These are phyloP conservation scores for Empidonax alnorum DNA, from an alignment of 2,113 vertebrate genomes.

Conservation along the genomic window DNA sequence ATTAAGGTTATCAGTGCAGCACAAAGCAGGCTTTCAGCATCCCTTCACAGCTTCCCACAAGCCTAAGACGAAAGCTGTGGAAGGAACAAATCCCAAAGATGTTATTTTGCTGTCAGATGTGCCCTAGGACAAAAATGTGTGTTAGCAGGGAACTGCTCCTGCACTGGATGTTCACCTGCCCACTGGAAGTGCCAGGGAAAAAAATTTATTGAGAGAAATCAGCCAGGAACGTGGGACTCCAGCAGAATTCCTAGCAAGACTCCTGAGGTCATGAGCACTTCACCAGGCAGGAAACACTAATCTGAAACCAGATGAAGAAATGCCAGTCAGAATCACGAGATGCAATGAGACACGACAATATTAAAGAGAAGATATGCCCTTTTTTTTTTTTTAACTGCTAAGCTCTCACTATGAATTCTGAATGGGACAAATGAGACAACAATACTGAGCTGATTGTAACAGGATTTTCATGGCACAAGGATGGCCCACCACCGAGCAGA, in stretches of 20 bases:
- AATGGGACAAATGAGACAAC: background rate
- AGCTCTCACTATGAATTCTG: background rate
- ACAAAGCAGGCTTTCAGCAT: background rate
- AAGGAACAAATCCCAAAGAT: background rate
- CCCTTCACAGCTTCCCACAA: background rate
- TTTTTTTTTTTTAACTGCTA: background rate
- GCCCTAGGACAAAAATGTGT: background rate
- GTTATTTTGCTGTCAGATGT: background rate
- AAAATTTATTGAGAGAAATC: background rate
- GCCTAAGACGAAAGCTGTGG: background rate
- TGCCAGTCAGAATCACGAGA: background rate
- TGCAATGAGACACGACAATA: background rate
- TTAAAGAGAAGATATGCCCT: background rate
- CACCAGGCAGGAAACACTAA: background rate
- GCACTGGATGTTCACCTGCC: background rate
- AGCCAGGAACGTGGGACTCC: background rate
- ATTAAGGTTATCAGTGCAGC: background rate
- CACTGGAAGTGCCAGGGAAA: background rate
- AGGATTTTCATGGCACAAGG: background rate
- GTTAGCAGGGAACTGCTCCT: background rate
- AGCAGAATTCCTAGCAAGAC: background rate
- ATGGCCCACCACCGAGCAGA: background rate
- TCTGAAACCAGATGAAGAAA: conserved; percentile 4
- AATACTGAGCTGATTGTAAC: background rate
- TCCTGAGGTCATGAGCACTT: background rate